phyloP scores from a whole-genome alignment of 2,113 vertebrate species.

The Conger conger region DNA sequence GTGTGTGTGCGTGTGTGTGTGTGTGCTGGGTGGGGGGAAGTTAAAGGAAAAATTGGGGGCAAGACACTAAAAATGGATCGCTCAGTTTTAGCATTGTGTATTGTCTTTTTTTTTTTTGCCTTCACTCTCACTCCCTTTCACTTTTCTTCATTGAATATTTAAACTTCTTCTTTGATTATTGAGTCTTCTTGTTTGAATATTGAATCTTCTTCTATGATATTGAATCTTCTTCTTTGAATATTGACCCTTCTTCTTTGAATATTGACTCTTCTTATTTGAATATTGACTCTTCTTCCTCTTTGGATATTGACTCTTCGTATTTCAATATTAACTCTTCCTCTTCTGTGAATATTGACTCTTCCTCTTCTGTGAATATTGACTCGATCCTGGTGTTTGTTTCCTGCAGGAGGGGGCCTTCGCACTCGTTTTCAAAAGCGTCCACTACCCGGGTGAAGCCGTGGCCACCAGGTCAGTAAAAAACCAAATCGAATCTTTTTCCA shows the following conservation, averaged over 20 bases:
- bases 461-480: constrained; percentile 74
- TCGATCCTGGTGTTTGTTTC: constrained; percentile 29
- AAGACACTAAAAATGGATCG: no score
- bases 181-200: constrained; percentile 39
- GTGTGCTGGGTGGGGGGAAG: not conserved
- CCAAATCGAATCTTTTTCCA: not conserved
- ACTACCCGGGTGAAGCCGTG: constrained; percentile 40
- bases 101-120: not conserved
- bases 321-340: no score
- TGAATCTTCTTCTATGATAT: constrained; percentile 31
- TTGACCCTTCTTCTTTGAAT: constrained; percentile 41
- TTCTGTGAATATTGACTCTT: no score
- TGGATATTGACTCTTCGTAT: constrained; percentile 38
- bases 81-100: no score
- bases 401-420: constrained; percentile 90
- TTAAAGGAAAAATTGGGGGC: no score
- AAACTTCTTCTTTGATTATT: constrained; percentile 39
- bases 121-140: constrained; percentile 21
- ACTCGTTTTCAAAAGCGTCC: constrained; percentile 91
- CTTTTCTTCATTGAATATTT: constrained; percentile 36
- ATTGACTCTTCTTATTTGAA: constrained; percentile 41
- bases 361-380: no score
- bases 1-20: no score
- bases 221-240: constrained; percentile 37
- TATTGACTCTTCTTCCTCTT: no score